Evolutionary conservation across 2,113 vertebrate species (phyloP), one percentile per base, ranked within the genome.

Genomic region (Hemibagrus wyckioides): DNA sequence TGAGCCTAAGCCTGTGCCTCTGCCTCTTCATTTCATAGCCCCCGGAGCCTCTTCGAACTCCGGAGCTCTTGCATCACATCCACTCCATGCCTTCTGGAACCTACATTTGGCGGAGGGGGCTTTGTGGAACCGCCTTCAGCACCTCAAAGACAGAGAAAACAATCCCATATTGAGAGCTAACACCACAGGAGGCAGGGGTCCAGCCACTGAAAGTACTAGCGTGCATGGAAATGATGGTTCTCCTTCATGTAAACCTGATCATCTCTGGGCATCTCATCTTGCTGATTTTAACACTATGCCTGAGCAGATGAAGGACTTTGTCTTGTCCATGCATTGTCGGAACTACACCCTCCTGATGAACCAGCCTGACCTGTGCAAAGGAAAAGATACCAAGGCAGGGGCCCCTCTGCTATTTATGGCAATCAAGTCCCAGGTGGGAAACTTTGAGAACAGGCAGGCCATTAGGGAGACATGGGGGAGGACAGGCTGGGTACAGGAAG

Each of bases 401-500:
- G 83, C 90, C 2, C 93, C 93, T 0, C 90, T 93, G 89, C 93
- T 96, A 28, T 85, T 96, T 19, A 93, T 96, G 88, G 96, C 95
- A 54, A 82, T 96, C 84, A 96, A 96, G 90, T 96, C 96, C 39
- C 94, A 95, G 90, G 88, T 94, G 23, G 94, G 94, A 14, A 95
- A 95, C 91, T 96, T 96, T 90, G 94, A 95, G 90, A 95, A 94
- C 88, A 93, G 96, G 28, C 95, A 96, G 91, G 96, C 96, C 76
- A 96, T 96, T 54, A 94, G 96, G 14, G 94, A 96, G 90, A 95
- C 95, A 0, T 96, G 96, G 96, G 95, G 96, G 2, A 90, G 36
- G 80, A 92, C 91, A 1, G 95, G 95, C 19, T 56, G 88, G 61
- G 89, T 94, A 52, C 67, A 21, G 17, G 93, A 92, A 15, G 91